Evolutionary conservation across 53 echinoderm and acorn worm species (phyloP), one percentile per base, ranked within the genome.

Genomic region (Patiria pectinifera): DNA sequence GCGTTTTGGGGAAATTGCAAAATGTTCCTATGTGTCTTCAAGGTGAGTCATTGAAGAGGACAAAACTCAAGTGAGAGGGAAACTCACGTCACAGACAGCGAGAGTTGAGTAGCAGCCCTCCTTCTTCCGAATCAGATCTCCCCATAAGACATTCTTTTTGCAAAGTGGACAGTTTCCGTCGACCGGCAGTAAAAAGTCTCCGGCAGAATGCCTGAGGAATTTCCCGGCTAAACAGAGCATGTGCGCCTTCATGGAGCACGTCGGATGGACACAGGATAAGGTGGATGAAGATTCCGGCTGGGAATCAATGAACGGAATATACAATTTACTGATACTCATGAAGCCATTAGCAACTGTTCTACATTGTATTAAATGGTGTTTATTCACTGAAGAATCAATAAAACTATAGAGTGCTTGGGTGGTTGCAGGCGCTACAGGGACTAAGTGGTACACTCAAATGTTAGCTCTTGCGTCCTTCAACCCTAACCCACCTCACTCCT

Each of bases 91-190:
- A 22, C 60, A 87, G 7, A 77, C 43, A 58, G 94, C 49, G 48
- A 96, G 89, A n/a, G 93, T 90, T 21, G 95, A 70, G 87, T 96
- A 97, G 88, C 96, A 97, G 3, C 97, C 97, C 69, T 94, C 93
- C 87, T 96, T 97, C 91, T 97, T 97, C 48, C 96, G 87, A 11
- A 97, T 95, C 45, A 97, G 87, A 89, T 97, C 94, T 26, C 97
- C 97, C 97, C 97, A 97, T 60, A 96, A 81, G 12, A 94, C 82
- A 4, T 44, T 78, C 23, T 90, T 76, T 75, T 94, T 97, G 83
- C 97, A 97, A 4, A 83, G 19, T n/a, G 96, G 97, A 89, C 97
- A 97, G 69, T 76, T 89, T 44, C 97, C 97, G 59, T 97, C 95
- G 63, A 97, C 90, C 0, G 97, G 97, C 43, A 97, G 48, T 62